Evolutionary conservation across 2,797 vertebrate genomes (phyloP).

Genomic region (Hapalemur alaotrensis): DNA sequence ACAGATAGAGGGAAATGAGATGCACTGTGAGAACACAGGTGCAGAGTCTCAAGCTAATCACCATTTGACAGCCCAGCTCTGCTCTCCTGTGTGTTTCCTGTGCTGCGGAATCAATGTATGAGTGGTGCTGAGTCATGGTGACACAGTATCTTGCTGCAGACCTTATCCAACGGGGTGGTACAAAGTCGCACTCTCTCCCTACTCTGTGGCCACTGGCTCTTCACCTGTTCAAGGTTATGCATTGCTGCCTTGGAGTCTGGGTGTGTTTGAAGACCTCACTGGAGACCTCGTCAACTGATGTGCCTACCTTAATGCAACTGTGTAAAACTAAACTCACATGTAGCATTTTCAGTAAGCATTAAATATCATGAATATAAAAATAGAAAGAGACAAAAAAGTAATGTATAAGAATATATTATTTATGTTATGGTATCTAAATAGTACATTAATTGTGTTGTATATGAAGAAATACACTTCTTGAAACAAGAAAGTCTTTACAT

Average conservation of each 20-base stretch:
- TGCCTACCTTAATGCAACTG: background rate
- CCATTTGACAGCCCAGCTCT: background rate
- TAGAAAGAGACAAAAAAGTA: background rate
- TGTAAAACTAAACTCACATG: background rate
- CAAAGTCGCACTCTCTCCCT: background rate
- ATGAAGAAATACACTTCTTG: background rate
- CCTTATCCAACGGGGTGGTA: background rate
- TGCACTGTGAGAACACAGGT: background rate
- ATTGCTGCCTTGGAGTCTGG: background rate
- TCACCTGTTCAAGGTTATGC: conserved; percentile 11
- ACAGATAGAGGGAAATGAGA: background rate
- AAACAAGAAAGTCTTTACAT: background rate
- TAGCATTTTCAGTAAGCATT: background rate
- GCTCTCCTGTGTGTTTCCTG: background rate
- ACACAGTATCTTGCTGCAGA: background rate
- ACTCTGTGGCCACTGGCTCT: background rate
- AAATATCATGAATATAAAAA: background rate
- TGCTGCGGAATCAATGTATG: background rate
- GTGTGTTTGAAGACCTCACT: background rate
- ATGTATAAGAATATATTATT: background rate
- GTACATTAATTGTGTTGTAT: background rate
- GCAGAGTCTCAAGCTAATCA: background rate
- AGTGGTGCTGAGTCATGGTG: conserved; percentile 47
- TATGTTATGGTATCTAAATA: background rate
- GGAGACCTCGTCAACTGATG: background rate